phyloP scores from a whole-genome alignment of 2,113 vertebrate genomes.

The Lepisosteus oculatus region DNA sequence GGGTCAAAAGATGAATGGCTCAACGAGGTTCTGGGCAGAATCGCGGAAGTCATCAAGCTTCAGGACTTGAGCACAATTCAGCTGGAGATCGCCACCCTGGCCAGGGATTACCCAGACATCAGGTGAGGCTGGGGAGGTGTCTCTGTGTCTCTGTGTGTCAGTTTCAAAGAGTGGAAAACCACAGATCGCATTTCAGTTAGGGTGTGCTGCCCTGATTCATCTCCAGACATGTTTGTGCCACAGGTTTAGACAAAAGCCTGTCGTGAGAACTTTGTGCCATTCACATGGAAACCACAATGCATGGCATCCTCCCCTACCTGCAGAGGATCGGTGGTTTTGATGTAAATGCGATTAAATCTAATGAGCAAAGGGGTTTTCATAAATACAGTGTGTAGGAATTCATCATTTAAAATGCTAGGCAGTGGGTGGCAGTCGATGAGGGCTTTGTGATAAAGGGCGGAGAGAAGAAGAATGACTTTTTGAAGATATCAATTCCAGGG shows the following conservation, averaged over 20 bases:
- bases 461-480: too few species aligned
- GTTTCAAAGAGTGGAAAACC: background rate
- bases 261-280: background rate
- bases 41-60: slow-evolving; percentile 80
- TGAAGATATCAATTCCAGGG: too few species aligned
- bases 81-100: slow-evolving; percentile 71
- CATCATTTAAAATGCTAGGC: too few species aligned
- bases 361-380: too few species aligned
- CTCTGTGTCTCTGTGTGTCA: background rate
- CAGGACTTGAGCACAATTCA: slow-evolving; percentile 76
- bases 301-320: too few species aligned
- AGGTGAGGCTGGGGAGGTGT: slow-evolving; percentile 56
- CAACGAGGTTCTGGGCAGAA: slow-evolving; percentile 53
- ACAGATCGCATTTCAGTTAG: background rate
- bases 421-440: too few species aligned
- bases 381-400: too few species aligned
- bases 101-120: slow-evolving; percentile 71
- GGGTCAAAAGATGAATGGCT: slow-evolving; percentile 71
- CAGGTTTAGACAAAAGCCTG: background rate
- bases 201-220: background rate
- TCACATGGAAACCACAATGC: background rate
- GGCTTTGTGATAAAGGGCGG: too few species aligned
- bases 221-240: background rate
- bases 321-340: too few species aligned
- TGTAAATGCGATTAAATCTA: too few species aligned